Evolutionary conservation across 2,797 vertebrate genomes (phyloP).

Genomic region (Adrianichthys oophorus): DNA sequence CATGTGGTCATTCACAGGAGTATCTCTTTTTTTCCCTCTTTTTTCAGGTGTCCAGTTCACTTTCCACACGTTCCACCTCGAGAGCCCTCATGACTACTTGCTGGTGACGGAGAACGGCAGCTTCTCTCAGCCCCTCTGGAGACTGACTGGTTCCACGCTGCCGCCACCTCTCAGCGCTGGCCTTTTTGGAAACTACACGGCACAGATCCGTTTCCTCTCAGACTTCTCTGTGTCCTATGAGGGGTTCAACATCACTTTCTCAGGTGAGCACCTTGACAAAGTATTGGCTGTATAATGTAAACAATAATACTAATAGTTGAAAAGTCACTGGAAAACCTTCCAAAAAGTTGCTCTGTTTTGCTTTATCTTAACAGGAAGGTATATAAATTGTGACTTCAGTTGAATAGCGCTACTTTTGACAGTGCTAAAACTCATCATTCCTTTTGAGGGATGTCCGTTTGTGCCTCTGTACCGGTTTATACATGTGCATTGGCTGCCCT

Average conservation of each 20-base stretch:
- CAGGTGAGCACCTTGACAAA: slow-evolving; percentile 74
- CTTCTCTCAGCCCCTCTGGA: slow-evolving; percentile 90
- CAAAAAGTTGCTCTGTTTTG: no score
- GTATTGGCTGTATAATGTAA: not conserved
- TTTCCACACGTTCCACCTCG: slow-evolving; percentile 97
- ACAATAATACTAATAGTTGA: no score
- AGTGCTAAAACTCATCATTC: no score
- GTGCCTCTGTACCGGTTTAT: no score
- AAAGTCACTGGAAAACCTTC: no score
- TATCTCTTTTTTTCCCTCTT: not conserved
- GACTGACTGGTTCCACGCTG: slow-evolving; percentile 89
- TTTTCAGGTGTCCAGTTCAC: slow-evolving; percentile 91
- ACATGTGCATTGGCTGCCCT: no score
- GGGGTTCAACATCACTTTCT: slow-evolving; percentile 99
- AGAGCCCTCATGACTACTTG: slow-evolving; percentile 95
- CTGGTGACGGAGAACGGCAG: slow-evolving; percentile 94
- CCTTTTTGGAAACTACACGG: slow-evolving; percentile 95
- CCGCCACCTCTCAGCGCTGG: slow-evolving; percentile 91
- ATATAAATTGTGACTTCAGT: no score
- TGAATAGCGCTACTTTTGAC: no score
- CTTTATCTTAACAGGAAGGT: no score
- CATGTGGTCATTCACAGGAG: not conserved
- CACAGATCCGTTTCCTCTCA: slow-evolving; percentile 95
- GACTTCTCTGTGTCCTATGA: slow-evolving; percentile 99
- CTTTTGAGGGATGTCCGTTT: no score